A percentile compares a stretch with the other conserved stretches of the same genome.
Evolutionary conservation across 2,888 invertebrate genomes (phyloP).

Genomic region (Ochlodes sylvanus): DNA sequence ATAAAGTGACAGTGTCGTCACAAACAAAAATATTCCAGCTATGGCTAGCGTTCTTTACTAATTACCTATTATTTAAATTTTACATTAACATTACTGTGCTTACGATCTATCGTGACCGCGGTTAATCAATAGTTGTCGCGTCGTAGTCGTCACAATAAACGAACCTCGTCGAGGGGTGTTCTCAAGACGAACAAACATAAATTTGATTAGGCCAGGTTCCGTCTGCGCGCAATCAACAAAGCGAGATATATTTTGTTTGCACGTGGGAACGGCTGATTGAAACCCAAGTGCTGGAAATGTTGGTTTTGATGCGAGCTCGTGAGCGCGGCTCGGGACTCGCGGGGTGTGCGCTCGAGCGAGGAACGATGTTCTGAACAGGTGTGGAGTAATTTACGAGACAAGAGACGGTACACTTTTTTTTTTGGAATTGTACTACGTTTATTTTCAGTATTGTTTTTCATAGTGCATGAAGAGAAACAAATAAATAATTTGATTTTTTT

Average conservation of each 20-base stretch:
- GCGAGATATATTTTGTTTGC: conserved; percentile 62
- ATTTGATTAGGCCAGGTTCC: conserved; percentile 80
- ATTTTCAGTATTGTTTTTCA: too few species aligned
- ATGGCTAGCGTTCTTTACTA: too few species aligned
- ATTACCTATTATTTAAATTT: too few species aligned
- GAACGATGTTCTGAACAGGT: conserved; percentile 29
- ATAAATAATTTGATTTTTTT: too few species aligned
- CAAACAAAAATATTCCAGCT: too few species aligned
- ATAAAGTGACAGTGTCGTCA: too few species aligned
- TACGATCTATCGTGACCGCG: neutral
- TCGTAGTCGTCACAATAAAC: conserved; percentile 13
- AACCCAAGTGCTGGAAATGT: conserved; percentile 44
- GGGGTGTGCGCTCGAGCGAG: conserved; percentile 12
- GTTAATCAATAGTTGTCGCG: neutral
- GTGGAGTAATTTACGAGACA: conserved; percentile 25
- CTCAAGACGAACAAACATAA: conserved; percentile 79
- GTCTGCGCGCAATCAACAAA: conserved; percentile 68
- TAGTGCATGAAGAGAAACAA: too few species aligned
- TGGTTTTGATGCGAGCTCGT: conserved; percentile 15
- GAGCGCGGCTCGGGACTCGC: neutral
- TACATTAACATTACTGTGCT: too few species aligned
- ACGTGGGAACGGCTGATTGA: conserved; percentile 56
- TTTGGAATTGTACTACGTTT: too few species aligned
- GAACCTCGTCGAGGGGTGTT: conserved; percentile 48
- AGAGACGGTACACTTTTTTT: too few species aligned